A percentile compares a stretch with the other conserved stretches of the same genome.
These are phyloP conservation scores for Sisyra terminalis DNA, from an alignment of 2,888 invertebrate species.

Conservation along the genomic window DNA sequence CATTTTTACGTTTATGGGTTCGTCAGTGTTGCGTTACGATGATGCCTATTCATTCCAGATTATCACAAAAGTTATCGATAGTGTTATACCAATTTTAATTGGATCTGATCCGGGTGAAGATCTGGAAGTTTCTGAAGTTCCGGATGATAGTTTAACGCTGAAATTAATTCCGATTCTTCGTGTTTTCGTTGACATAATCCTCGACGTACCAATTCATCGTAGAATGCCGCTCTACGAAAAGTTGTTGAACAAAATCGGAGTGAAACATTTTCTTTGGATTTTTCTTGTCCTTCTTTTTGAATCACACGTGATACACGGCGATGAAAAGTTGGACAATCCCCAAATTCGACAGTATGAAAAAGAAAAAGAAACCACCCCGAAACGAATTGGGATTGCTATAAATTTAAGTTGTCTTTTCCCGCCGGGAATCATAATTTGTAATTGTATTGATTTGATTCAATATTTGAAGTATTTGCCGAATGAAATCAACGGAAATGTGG, in stretches of 20 bases:
- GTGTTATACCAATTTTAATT: constrained; percentile 72
- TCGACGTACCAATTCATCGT: constrained; percentile 88
- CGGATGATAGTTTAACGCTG: constrained; percentile 28
- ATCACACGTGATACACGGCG: constrained; percentile 43
- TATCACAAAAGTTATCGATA: constrained; percentile 76
- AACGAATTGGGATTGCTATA: constrained; percentile 48
- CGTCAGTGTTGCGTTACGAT: constrained; percentile 80
- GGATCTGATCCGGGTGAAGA: constrained; percentile 27
- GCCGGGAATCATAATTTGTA: constrained; percentile 40
- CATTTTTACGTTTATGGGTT: constrained; percentile 96
- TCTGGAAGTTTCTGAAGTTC: constrained; percentile 18
- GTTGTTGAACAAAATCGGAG: constrained; percentile 54
- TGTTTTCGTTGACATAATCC: constrained; percentile 79
- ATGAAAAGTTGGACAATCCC: constrained; percentile 28
- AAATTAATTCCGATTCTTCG: constrained; percentile 51
- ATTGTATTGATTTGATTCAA: constrained; percentile 45
- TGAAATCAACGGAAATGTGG: constrained; percentile 29
- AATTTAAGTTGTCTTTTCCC: constrained; percentile 49
- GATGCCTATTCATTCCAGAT: constrained; percentile 92
- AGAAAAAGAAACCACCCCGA: constrained; percentile 31
- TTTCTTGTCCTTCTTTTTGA: constrained; percentile 57
- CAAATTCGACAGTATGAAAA: constrained; percentile 18
- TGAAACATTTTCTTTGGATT: constrained; percentile 48
- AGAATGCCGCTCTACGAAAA: constrained; percentile 64
- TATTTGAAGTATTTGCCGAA: constrained; percentile 51